Evolutionary conservation across 2,888 invertebrate species (phyloP).

Genomic region (Frankliniella intonsa): DNA sequence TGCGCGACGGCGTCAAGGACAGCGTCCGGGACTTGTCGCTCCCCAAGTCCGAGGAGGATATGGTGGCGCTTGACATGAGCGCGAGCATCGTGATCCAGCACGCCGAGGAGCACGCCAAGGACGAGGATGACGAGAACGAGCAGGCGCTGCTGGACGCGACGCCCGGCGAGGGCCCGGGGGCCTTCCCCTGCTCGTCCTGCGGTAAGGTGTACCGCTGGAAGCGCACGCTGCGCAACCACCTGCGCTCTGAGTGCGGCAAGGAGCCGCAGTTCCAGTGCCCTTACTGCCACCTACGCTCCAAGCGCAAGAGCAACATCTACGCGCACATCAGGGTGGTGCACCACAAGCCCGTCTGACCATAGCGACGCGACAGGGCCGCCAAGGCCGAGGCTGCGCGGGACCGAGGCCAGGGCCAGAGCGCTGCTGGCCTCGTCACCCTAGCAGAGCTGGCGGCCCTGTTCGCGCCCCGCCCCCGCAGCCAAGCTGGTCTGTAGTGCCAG

Average conservation of each 20-base stretch:
- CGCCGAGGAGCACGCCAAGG: neutral
- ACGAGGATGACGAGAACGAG: neutral
- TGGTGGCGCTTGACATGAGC: conserved; percentile 4
- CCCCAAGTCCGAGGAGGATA: neutral
- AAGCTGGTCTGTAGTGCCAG: neutral
- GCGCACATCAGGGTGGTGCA: conserved; percentile 44
- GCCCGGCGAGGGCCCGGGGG: conserved; percentile 37
- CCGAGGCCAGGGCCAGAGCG: neutral
- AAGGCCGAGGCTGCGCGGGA: neutral
- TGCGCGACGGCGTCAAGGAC: conserved; percentile 10
- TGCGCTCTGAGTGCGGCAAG: conserved; percentile 50
- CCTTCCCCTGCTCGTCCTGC: conserved; percentile 48
- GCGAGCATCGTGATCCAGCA: conserved; percentile 16
- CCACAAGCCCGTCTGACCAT: conserved; percentile 29
- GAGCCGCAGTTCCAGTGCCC: conserved; percentile 49
- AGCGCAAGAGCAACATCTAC: conserved; percentile 44
- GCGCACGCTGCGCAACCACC: conserved; percentile 48
- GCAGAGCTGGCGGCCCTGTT: neutral
- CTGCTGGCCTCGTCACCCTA: neutral
- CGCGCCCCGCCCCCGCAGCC: neutral
- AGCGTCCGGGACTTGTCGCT: neutral
- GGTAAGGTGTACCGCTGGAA: conserved; percentile 47
- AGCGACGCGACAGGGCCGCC: neutral
- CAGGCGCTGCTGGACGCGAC: neutral
- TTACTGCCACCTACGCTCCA: conserved; percentile 46